Base-by-base conservation (phyloP, 1,140 invertebrate genomes). In the Pseudomyrmex gracilis region DNA sequence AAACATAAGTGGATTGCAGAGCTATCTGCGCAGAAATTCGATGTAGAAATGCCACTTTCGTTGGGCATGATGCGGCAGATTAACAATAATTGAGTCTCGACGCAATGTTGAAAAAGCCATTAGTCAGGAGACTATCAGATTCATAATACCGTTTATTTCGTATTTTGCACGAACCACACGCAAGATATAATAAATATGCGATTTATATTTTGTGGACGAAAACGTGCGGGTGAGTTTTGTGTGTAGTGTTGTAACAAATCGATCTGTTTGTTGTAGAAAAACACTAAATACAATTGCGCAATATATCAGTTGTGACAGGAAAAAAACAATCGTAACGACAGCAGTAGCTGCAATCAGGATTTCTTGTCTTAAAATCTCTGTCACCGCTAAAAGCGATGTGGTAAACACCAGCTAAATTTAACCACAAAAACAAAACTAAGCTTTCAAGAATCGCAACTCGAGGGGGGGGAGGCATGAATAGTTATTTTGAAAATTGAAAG, bases 1-100 rank as follows among this genome's bases (percentile, higher is more conserved):
- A 47, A 22, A n/a, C 61, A 24, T 77, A 55, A 77, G 47, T 24
- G 24, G 49, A 77, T 67, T 77, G 61, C 13, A 20, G 20, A 17
- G 7, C 9, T 66, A 66, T 61, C 20, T 22, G 24, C 67, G 57
- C 10, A 45, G 74, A 53, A 77, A 77, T 22, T 45, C 24, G 63
- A 76, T 0, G 57, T 55, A 13, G 24, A 67, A 67, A 77, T 34
- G 34, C 24, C 24, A 34, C 34, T 34, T 17, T 55, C 55, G 17
- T 13, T 34, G 0, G 17, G 2, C n/a, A 22, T 53, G n/a, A 67
- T 20, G 20, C 20, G 47, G 17, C 12, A 13, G 49, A 53, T 63
- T 63, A 66, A 22, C 7, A 2, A 66, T 66, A 67, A 77, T 55
- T 76, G 49, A 34, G 8, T 20, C 47, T 49, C 2, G 34, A 53